Conservation (phyloP, 2,797 vertebrate genomes). For the Myripristis murdjan region DNA sequence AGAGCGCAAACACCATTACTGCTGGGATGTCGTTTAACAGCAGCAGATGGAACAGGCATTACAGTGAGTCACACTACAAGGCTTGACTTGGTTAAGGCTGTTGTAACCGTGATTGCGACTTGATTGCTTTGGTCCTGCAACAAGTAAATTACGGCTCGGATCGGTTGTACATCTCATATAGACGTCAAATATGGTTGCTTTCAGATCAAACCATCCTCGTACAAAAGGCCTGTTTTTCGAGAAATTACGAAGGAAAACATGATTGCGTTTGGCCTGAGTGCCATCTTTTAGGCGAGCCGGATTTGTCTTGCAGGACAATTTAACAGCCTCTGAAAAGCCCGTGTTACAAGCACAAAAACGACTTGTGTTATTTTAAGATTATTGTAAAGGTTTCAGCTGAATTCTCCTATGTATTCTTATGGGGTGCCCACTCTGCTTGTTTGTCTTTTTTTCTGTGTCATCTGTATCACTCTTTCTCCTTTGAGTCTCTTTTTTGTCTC, state of each 20-base stretch:
- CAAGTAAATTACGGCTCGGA: constrained; percentile 45
- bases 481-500: no score
- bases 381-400: constrained; percentile 3
- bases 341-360: constrained; percentile 13
- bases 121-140: constrained; percentile 64
- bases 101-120: constrained; percentile 63
- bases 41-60: constrained; percentile 65
- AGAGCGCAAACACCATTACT: constrained; percentile 44
- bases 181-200: constrained; percentile 34
- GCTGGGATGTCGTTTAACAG: constrained; percentile 48
- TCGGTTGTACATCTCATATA: constrained; percentile 31
- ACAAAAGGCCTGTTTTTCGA: constrained; percentile 11
- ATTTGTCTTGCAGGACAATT: constrained; percentile 43
- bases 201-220: constrained; percentile 40
- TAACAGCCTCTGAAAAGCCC: constrained; percentile 25
- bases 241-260: constrained; percentile 19
- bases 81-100: constrained; percentile 45
- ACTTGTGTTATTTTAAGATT: neutral
- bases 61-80: constrained; percentile 55
- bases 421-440: neutral
- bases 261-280: no score
- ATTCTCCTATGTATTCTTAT: constrained; percentile 1
- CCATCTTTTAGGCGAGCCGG: constrained; percentile 27
- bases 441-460: neutral
- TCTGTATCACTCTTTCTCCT: no score